Percentiles rank a stretch among this genome's conserved stretches.
Conservation (phyloP, 2,113 vertebrate species). For the Tetrax tetrax region DNA sequence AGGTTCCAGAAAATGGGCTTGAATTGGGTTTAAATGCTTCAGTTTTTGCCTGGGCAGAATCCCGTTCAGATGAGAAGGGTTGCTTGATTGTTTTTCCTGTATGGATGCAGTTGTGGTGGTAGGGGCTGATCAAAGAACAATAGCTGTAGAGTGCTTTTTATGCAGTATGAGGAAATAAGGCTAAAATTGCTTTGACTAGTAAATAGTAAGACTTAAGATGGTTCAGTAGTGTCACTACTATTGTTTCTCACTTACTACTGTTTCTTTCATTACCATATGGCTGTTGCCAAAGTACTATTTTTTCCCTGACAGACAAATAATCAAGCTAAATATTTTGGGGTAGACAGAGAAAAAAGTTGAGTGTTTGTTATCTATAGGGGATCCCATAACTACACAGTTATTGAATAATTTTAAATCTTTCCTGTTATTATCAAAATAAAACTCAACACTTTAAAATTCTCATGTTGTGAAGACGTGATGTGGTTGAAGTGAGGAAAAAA, state of each 20-base stretch:
- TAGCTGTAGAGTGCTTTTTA: neutral
- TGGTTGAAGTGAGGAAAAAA: neutral
- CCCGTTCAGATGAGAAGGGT: neutral
- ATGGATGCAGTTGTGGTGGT: neutral
- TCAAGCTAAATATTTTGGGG: neutral
- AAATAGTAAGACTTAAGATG: neutral
- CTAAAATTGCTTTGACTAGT: neutral
- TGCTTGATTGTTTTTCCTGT: neutral
- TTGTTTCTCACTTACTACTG: neutral
- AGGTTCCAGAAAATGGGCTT: neutral
- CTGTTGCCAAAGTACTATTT: neutral
- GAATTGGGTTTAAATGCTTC: neutral
- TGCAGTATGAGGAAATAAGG: neutral
- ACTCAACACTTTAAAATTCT: neutral
- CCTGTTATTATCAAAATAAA: neutral
- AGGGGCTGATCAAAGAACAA: neutral
- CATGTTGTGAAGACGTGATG: neutral
- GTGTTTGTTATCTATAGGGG: neutral
- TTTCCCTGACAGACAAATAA: neutral
- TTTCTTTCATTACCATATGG: neutral
- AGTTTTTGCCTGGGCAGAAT: neutral
- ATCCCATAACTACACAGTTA: neutral
- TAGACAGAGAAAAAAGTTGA: neutral
- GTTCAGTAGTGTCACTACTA: neutral
- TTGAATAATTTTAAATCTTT: neutral